Evolutionary conservation across 2,113 vertebrate genomes (phyloP), one percentile per base, ranked within the genome.

Genomic region (Bungarus multicinctus): DNA sequence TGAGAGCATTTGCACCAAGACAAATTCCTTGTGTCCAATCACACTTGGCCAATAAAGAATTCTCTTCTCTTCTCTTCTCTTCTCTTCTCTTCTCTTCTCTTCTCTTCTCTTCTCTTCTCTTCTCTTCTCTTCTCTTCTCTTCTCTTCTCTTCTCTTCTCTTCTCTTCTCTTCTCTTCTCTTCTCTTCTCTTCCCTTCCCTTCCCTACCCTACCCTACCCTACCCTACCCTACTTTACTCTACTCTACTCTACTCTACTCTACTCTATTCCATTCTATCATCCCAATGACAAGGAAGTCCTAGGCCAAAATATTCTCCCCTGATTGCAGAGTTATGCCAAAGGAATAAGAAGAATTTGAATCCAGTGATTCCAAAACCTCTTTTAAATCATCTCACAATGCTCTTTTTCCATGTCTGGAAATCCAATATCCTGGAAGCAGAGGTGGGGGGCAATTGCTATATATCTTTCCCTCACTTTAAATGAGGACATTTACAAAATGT

Each of bases 181-280:
- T 3, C 0, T 58, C 55, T 8, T 3, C 2, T 3, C 57, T 9
- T 3, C 2, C 8, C 55, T 23, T 5, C 0, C 6, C 3, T 54
- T 18, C 53, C 5, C 3, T 22, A 4, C 5, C 4, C 57, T 3
- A 8, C 2, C 9, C 57, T 8, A 3, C 0, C 9, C 57, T 8
- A 25, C 1, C 9, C 22, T 8, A 8, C 0, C 25, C 57, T 2
- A 25, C 0, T 9, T 7, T 1, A 9, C 25, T 27, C 23, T 0
- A 57, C 2, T 27, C 23, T 0, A 57, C 2, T 22, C 57, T 8
- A 25, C 54, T 60, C 25, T 3, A 64, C 22, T 12, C 27, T 3
- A 64, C 20, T 27, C 8, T 10, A 12, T 1, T 5, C 60, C 23
- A 69, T 10, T n/a, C 30, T 34, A 6, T 69, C 30, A 2, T 16